phyloP scores from a whole-genome alignment of 2,888 invertebrate genomes.

The Apomyelois bistriatella region DNA sequence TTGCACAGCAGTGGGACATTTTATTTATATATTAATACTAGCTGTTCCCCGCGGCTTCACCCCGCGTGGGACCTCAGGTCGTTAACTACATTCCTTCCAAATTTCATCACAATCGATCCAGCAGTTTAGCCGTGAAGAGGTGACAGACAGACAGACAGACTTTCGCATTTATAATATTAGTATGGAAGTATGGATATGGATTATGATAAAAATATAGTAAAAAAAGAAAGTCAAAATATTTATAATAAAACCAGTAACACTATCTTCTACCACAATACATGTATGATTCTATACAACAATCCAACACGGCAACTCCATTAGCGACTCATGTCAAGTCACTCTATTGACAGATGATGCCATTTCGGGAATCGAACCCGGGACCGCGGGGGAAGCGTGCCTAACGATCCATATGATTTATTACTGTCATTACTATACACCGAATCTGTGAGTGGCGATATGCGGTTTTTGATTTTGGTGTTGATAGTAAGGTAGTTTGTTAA shows the following conservation, averaged over 20 bases:
- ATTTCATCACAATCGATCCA: too few relatives aligned
- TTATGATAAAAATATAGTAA: too few relatives aligned
- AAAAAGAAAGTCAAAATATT: background rate
- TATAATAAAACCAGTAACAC: background rate
- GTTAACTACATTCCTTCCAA: too few relatives aligned
- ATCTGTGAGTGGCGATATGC: slow-evolving; percentile 53
- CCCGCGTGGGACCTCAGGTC: too few relatives aligned
- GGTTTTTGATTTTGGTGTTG: slow-evolving; percentile 17
- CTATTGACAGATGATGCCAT: slow-evolving; percentile 79
- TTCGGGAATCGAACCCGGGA: slow-evolving; percentile 75
- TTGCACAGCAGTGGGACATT: too few relatives aligned
- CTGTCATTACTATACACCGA: slow-evolving; percentile 65
- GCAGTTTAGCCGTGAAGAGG: too few relatives aligned
- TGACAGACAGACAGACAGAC: too few relatives aligned
- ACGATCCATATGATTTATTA: slow-evolving; percentile 80
- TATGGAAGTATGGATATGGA: too few relatives aligned
- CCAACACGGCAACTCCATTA: slow-evolving; percentile 72
- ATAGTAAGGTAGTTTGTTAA: background rate
- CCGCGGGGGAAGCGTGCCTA: slow-evolving; percentile 67
- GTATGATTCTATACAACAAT: slow-evolving; percentile 50
- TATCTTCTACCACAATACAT: slow-evolving; percentile 24
- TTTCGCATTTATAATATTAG: too few relatives aligned
- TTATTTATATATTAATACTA: too few relatives aligned
- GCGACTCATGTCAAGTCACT: slow-evolving; percentile 73
- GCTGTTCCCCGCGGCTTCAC: too few relatives aligned